Evolutionary conservation across 2,888 invertebrate genomes (phyloP).

Genomic region (Drosophila helvetica): DNA sequence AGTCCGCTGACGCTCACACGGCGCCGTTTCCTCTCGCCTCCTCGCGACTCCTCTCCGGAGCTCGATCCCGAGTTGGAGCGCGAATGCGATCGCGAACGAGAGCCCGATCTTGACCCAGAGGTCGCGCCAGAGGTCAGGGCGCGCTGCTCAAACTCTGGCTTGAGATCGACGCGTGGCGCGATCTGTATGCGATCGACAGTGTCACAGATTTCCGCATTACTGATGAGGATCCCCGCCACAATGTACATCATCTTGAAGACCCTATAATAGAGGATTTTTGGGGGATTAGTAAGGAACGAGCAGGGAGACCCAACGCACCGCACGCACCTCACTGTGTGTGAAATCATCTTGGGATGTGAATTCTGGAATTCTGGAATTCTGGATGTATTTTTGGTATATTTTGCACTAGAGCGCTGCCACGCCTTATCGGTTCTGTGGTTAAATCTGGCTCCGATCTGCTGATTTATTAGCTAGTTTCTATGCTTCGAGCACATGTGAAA

Average conservation of each 20-base stretch:
- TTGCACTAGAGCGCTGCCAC: conserved; percentile 11
- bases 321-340: conserved; percentile 78
- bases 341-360: conserved; percentile 69
- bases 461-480: conserved; percentile 36
- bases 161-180: conserved; percentile 79
- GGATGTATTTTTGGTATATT: conserved; percentile 1
- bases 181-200: conserved; percentile 82
- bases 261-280: conserved; percentile 51
- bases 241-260: conserved; percentile 83
- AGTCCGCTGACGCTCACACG: conserved; percentile 56
- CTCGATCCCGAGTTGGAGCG: conserved; percentile 26
- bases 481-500: conserved; percentile 30
- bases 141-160: conserved; percentile 42
- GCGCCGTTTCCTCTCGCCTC: conserved; percentile 5
- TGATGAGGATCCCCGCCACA: conserved; percentile 81
- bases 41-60: conserved; percentile 4
- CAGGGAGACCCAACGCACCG: conserved; percentile 11
- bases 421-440: conserved; percentile 25
- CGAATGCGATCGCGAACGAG: conserved; percentile 32
- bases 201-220: conserved; percentile 82
- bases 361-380: too few species aligned
- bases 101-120: conserved; percentile 25
- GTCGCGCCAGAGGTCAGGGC: conserved; percentile 16
- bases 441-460: conserved; percentile 36
- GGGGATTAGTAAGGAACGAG: background rate